Base-by-base conservation (phyloP, 1,140 invertebrate genomes). In the Nylanderia fulva region DNA sequence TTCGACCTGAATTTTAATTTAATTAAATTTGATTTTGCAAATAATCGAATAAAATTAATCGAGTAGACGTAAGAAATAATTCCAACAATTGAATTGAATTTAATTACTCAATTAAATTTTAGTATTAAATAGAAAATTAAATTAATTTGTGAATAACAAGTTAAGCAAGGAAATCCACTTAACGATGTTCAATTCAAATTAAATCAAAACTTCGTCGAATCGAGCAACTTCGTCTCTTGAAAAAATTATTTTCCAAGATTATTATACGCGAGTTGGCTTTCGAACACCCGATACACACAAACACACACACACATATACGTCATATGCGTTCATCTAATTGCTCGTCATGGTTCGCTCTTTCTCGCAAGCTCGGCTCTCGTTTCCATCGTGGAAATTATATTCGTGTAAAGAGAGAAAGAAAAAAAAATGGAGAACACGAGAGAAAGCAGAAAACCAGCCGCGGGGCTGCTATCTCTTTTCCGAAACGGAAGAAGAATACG, bases 311-410 rank as follows among this genome's bases (percentile, higher is more conserved):
- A n/a, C n/a, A n/a, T n/a, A n/a, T n/a, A 56, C n/a, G 29, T n/a
- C n/a, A n/a, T n/a, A 56, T 58, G 36, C 42, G 9, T n/a, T 18
- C 48, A 48, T 74, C 54, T 42, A 61, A 74, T 36, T 48, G 45
- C 48, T 71, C 24, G 87, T 88, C 87, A 88, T 88, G 87, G 68
- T 88, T 74, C 54, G 66, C 87, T 88, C 74, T 85, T 60, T 60
- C 39, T 58, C 52, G 52, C 39, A 27, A 58, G 74, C 39, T 68
- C 11, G 24, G 27, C 48, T 48, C 45, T 33, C n/a, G 33, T 83
- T 80, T 74, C 68, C 29, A 66, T 58, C 9, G 29, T 75, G 61
- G 71, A 74, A 21, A 45, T 33, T 29, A 54, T 58, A 15, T 13
- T 77, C 33, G 33, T 54, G 5, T 9, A 33, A 33, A 33, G 3